Conservation (phyloP, 2,888 invertebrate species). For the Coelopa pilipes region DNA sequence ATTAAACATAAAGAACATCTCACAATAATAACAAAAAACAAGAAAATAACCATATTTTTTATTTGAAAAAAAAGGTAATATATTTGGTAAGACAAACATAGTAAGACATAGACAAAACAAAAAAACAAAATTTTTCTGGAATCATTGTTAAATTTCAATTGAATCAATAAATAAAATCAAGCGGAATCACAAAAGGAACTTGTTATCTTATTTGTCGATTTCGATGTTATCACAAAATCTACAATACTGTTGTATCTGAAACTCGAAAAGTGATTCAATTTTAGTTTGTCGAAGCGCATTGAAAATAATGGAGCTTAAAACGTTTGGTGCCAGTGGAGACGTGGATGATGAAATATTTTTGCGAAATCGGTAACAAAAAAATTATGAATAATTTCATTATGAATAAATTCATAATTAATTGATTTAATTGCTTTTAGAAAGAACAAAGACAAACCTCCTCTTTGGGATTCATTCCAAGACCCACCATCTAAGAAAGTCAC, state of each 20-base stretch:
- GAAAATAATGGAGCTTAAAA: constrained; percentile 15
- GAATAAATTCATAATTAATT: too few relatives aligned
- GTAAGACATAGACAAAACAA: too few relatives aligned
- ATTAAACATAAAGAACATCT: too few relatives aligned
- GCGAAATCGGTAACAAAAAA: constrained; percentile 21
- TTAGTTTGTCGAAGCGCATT: constrained; percentile 4
- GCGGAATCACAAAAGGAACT: neutral
- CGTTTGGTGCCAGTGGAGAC: constrained; percentile 1
- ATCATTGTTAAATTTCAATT: too few relatives aligned
- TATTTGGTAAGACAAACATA: too few relatives aligned
- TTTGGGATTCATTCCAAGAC: constrained; percentile 85
- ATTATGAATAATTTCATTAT: neutral
- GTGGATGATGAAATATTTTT: constrained; percentile 7
- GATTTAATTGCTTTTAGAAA: constrained; percentile 41
- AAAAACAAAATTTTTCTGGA: neutral
- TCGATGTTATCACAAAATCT: constrained; percentile 14
- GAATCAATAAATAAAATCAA: too few relatives aligned
- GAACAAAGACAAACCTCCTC: constrained; percentile 64
- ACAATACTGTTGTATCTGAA: neutral
- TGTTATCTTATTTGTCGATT: constrained; percentile 23
- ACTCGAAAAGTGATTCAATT: neutral
- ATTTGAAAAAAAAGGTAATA: too few relatives aligned
- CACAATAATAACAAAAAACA: too few relatives aligned
- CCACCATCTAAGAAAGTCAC: constrained; percentile 75
- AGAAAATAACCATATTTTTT: too few relatives aligned